Evolutionary conservation across 2,888 invertebrate species (phyloP).

Genomic region (Agriotes lineatus): DNA sequence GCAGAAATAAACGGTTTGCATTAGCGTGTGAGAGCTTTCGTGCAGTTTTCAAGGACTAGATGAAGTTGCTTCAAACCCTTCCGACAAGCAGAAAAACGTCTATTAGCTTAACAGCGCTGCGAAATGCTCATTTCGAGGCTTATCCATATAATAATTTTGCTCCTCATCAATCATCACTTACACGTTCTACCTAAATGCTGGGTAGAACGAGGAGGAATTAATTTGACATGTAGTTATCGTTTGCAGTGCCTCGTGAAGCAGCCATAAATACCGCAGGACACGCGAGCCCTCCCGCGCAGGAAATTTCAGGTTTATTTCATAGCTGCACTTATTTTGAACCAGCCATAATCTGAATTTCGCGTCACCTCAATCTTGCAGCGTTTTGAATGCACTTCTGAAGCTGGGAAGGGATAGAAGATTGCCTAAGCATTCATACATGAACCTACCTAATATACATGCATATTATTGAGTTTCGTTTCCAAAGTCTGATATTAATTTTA

Average conservation of each 20-base stretch:
- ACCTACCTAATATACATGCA: no score
- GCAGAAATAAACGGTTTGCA: no score
- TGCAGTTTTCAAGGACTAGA: not conserved
- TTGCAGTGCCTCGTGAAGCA: not conserved
- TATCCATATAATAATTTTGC: not conserved
- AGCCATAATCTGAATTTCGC: no score
- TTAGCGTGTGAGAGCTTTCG: not conserved
- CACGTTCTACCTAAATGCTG: not conserved
- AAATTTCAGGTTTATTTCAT: no score
- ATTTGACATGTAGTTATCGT: not conserved
- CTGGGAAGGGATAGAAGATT: no score
- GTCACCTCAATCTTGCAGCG: no score
- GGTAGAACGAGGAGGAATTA: not conserved
- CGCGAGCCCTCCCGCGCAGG: not conserved
- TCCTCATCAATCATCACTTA: slow-evolving; percentile 7
- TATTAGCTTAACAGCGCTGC: not conserved
- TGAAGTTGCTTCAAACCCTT: not conserved
- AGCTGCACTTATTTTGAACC: no score
- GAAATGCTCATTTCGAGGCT: slow-evolving; percentile 5
- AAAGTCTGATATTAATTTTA: no score
- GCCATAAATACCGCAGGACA: not conserved
- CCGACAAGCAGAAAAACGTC: not conserved
- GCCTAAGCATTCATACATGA: no score
- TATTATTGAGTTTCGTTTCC: no score
- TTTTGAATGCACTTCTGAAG: no score